These are phyloP conservation scores for Hirtodrosophila duncani DNA, from an alignment of 2,888 invertebrate genomes.

Conservation along the genomic window DNA sequence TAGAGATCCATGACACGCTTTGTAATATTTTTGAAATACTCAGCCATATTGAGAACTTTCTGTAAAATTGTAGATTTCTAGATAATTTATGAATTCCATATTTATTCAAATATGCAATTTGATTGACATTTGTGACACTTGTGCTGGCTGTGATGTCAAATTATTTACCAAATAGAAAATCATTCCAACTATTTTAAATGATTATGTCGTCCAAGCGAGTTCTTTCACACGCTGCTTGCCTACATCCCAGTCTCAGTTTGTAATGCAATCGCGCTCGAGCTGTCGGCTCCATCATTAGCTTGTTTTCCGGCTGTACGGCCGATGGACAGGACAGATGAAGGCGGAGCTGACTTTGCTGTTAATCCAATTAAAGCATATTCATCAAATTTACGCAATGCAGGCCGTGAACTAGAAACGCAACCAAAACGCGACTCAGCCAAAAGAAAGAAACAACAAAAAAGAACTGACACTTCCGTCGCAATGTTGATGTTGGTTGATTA, in stretches of 20 bases:
- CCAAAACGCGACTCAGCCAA: conserved; percentile 7
- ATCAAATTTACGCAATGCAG: conserved; percentile 63
- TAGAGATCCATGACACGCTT: too few species aligned
- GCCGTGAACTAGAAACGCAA: conserved; percentile 60
- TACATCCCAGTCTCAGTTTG: conserved; percentile 10
- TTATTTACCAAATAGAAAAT: conserved; percentile 30
- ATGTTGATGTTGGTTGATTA: conserved; percentile 52
- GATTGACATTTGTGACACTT: conserved; percentile 20
- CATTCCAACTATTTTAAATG: conserved; percentile 36
- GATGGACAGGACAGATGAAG: conserved; percentile 18
- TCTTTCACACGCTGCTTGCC: conserved; percentile 24
- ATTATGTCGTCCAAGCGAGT: conserved; percentile 13
- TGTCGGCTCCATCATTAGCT: conserved; percentile 21
- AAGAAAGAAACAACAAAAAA: conserved; percentile 16
- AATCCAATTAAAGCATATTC: conserved; percentile 68
- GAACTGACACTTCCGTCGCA: conserved; percentile 61
- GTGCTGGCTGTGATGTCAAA: conserved; percentile 17
- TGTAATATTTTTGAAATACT: conserved; percentile 21
- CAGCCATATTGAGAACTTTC: too few species aligned
- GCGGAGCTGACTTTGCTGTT: conserved; percentile 36
- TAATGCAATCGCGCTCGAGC: conserved; percentile 52
- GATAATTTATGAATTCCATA: too few species aligned
- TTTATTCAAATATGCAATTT: too few species aligned
- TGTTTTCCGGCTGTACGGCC: conserved; percentile 34
- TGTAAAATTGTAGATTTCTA: too few species aligned